Conservation (phyloP, 2,888 invertebrate species). For the Melolontha melolontha region DNA sequence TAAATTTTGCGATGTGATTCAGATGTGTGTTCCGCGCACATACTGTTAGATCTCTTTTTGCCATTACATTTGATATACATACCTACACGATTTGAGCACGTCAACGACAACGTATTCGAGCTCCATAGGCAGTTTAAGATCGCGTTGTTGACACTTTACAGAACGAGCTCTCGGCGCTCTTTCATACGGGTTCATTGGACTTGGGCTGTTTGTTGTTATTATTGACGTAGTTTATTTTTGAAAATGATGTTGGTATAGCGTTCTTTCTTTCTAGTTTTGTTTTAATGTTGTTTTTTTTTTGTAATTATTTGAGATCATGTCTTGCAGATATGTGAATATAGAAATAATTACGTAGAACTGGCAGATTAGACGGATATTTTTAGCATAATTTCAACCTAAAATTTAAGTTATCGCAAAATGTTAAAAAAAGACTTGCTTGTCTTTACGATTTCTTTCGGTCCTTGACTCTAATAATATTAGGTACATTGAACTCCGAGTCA, state of each 20-base stretch:
- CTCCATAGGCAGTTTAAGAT: not conserved
- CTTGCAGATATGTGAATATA: not conserved
- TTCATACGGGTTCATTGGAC: slow-evolving; percentile 32
- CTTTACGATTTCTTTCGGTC: not conserved
- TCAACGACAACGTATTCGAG: not conserved
- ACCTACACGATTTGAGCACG: slow-evolving; percentile 9
- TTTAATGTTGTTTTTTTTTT: slow-evolving; percentile 6
- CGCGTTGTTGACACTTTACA: slow-evolving; percentile 30
- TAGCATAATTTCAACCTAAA: slow-evolving; percentile 24
- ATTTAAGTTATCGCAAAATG: slow-evolving; percentile 19
- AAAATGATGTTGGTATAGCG: slow-evolving; percentile 18
- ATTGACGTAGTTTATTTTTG: slow-evolving; percentile 35
- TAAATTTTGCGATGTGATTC: slow-evolving; percentile 46
- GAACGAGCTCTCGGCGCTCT: slow-evolving; percentile 12
- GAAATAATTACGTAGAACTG: slow-evolving; percentile 4
- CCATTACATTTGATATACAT: slow-evolving; percentile 1
- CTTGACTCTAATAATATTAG: too few relatives aligned
- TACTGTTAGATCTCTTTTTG: not conserved
- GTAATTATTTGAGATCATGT: not conserved
- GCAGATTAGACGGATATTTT: slow-evolving; percentile 27
- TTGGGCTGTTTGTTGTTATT: slow-evolving; percentile 34
- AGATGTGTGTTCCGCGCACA: slow-evolving; percentile 12
- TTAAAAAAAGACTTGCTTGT: slow-evolving; percentile 16
- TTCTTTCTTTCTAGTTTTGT: slow-evolving; percentile 10
- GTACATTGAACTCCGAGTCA: too few relatives aligned